Percentiles rank a stretch among this genome's conserved stretches.
These are phyloP conservation scores for Luidia sarsii DNA, from an alignment of 53 echinoderm and acorn worm genomes.

Conservation along the genomic window DNA sequence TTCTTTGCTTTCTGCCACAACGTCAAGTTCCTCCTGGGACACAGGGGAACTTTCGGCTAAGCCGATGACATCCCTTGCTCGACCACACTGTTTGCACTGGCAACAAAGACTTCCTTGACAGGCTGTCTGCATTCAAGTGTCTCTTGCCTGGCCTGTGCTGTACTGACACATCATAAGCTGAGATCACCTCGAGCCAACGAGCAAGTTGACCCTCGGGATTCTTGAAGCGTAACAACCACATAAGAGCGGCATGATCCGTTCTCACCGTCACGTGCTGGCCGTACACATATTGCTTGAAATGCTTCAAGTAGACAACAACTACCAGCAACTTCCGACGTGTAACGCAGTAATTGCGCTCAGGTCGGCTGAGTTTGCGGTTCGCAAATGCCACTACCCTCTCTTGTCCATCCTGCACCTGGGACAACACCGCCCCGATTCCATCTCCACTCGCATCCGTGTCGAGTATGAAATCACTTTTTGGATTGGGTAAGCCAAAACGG, in stretches of 20 bases:
- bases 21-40: not conserved
- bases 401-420: slow-evolving; percentile 7
- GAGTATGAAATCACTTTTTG: slow-evolving; percentile 25
- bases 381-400: slow-evolving; percentile 30
- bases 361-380: slow-evolving; percentile 1
- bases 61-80: too few relatives aligned
- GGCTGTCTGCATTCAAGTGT: slow-evolving; percentile 20
- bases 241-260: slow-evolving; percentile 15
- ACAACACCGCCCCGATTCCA: slow-evolving; percentile 8
- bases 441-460: slow-evolving; percentile 18
- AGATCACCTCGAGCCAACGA: slow-evolving; percentile 28
- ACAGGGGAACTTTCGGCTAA: too few relatives aligned
- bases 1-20: not conserved
- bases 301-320: not conserved
- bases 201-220: slow-evolving; percentile 31
- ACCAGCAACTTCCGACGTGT: slow-evolving; percentile 32
- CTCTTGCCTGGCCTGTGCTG: not conserved
- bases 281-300: slow-evolving; percentile 34
- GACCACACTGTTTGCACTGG: too few relatives aligned
- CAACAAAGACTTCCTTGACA: slow-evolving; percentile 33
- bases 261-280: not conserved
- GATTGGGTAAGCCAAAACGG: too few relatives aligned
- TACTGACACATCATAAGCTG: slow-evolving; percentile 8
- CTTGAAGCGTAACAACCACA: slow-evolving; percentile 13
- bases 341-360: slow-evolving; percentile 38